Percentiles rank a stretch among this genome's conserved stretches.
Conservation (phyloP, 2,888 invertebrate genomes). For the Rapana venosa region DNA sequence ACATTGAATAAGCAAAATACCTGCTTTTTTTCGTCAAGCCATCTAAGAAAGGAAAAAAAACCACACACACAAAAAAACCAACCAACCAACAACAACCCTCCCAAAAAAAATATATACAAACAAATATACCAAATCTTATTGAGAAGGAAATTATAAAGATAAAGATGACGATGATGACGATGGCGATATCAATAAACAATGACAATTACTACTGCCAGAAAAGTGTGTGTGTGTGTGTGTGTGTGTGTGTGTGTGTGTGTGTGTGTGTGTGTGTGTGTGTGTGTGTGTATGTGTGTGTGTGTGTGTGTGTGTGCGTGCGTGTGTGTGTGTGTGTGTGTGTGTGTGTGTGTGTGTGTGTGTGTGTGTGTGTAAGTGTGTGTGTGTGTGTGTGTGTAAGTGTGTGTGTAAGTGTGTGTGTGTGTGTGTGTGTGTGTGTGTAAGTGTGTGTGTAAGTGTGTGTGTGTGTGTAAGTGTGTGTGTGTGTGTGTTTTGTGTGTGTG, state of each 20-base stretch:
- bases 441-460: slow-evolving; percentile 8
- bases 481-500: no score
- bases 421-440: neutral
- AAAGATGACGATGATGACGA: neutral
- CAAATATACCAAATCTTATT: no score
- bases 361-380: slow-evolving; percentile 9
- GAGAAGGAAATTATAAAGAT: neutral
- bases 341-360: slow-evolving; percentile 10
- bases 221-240: neutral
- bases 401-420: neutral
- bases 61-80: no score
- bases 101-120: no score
- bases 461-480: neutral
- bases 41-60: no score
- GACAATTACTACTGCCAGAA: no score
- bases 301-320: slow-evolving; percentile 9
- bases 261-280: slow-evolving; percentile 10
- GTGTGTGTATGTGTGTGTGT: neutral
- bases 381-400: slow-evolving; percentile 3
- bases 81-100: no score
- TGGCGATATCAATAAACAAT: no score
- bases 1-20: no score
- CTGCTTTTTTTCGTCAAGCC: no score
- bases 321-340: slow-evolving; percentile 14
- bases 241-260: slow-evolving; percentile 18